Evolutionary conservation across 2,113 vertebrate genomes (phyloP).

Genomic region (Hypanus sabinus): DNA sequence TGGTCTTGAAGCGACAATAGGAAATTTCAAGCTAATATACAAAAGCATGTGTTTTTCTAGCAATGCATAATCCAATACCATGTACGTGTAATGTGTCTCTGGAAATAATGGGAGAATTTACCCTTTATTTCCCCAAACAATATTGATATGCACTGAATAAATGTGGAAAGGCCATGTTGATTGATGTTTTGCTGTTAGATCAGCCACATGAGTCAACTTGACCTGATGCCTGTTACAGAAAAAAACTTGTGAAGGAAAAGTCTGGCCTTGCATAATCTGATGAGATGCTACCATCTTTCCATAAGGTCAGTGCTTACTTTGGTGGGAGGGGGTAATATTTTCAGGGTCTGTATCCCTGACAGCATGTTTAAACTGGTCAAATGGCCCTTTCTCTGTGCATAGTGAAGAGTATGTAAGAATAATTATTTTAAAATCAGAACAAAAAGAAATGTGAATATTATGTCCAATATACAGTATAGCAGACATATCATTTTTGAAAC

Average conservation of each 20-base stretch:
- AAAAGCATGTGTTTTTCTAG: background rate
- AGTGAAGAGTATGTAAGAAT: background rate
- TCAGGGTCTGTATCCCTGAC: too few species aligned
- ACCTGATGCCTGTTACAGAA: background rate
- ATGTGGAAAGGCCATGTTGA: background rate
- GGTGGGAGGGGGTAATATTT: background rate
- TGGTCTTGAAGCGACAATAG: background rate
- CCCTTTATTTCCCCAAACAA: background rate
- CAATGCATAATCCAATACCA: background rate
- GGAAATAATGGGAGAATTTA: background rate
- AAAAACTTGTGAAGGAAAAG: too few species aligned
- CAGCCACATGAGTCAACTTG: background rate
- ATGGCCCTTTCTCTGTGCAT: background rate
- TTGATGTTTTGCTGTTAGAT: background rate
- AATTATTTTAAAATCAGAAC: background rate
- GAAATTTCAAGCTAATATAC: background rate
- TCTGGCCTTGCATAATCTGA: background rate
- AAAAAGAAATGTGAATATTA: background rate
- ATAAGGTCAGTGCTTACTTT: background rate
- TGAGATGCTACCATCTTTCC: background rate
- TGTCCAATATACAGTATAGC: background rate
- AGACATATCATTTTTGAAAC: background rate
- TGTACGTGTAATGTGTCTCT: background rate
- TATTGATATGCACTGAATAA: background rate
- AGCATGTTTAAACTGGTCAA: background rate